These are phyloP conservation scores for Ochropleura plecta DNA, from an alignment of 2,888 invertebrate genomes.

Conservation along the genomic window DNA sequence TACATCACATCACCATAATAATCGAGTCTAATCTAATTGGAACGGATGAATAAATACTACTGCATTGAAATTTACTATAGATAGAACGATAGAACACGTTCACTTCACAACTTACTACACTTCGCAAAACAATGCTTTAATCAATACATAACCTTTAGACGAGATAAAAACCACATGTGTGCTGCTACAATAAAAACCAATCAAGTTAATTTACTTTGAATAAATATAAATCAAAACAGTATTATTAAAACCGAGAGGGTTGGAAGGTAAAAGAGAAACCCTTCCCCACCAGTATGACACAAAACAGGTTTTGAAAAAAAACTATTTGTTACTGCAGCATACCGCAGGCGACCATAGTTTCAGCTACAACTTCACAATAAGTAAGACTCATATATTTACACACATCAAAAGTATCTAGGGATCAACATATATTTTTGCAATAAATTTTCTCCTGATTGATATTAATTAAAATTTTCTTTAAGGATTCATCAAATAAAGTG, in stretches of 20 bases:
- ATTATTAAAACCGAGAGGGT: no score
- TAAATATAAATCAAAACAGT: background rate
- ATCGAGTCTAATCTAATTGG: conserved; percentile 23
- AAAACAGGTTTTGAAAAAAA: no score
- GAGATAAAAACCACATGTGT: conserved; percentile 11
- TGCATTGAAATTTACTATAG: background rate
- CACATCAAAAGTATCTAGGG: no score
- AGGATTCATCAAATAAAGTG: no score
- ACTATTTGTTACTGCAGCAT: background rate
- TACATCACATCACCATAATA: background rate
- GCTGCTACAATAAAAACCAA: background rate
- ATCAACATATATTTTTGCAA: no score
- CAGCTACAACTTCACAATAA: background rate
- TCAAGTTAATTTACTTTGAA: background rate
- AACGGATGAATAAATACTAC: conserved; percentile 32
- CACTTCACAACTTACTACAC: background rate
- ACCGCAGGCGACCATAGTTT: background rate
- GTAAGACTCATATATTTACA: background rate
- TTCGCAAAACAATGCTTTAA: conserved; percentile 27
- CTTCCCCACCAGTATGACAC: no score
- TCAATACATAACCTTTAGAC: conserved; percentile 25
- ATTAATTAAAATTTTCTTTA: no score
- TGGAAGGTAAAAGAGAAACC: no score
- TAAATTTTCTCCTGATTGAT: no score
- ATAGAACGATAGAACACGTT: no score